Evolutionary conservation across 2,113 vertebrate species (phyloP).

Genomic region (Seriola dumerili): DNA sequence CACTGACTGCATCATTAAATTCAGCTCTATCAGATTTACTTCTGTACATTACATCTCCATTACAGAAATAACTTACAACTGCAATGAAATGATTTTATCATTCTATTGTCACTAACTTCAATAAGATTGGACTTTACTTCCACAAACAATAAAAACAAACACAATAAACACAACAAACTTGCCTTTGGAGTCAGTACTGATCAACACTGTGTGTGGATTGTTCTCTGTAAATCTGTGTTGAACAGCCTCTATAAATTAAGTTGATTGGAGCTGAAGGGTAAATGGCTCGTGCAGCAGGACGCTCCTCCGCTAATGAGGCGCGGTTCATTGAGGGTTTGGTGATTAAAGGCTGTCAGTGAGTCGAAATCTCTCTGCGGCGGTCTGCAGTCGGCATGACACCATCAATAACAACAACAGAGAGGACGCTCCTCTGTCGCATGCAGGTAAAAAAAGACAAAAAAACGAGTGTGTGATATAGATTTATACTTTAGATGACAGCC

Average conservation of each 20-base stretch:
- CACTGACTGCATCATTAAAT: too few relatives aligned
- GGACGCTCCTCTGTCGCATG: not conserved
- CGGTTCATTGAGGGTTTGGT: conserved; percentile 10
- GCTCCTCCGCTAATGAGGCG: conserved; percentile 29
- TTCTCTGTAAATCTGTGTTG: not conserved
- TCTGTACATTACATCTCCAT: not conserved
- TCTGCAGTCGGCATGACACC: not conserved
- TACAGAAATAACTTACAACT: not conserved
- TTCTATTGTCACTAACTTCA: not conserved
- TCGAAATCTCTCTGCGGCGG: not conserved
- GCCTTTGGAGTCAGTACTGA: conserved; percentile 5
- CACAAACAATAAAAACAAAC: not conserved
- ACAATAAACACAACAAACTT: not conserved
- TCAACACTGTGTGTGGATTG: not conserved
- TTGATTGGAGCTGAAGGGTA: conserved; percentile 7
- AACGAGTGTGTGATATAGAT: not conserved
- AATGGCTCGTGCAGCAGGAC: conserved; percentile 35
- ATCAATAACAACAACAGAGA: not conserved
- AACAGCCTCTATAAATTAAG: conserved; percentile 21
- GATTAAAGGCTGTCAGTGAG: conserved; percentile 4
- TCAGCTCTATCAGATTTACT: too few relatives aligned
- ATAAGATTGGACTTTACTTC: not conserved
- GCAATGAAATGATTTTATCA: not conserved
- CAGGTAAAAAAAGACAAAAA: not conserved
- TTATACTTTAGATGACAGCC: not conserved